These are phyloP conservation scores for Polypedilum pembai DNA, from an alignment of 1,140 invertebrate species.

Conservation along the genomic window DNA sequence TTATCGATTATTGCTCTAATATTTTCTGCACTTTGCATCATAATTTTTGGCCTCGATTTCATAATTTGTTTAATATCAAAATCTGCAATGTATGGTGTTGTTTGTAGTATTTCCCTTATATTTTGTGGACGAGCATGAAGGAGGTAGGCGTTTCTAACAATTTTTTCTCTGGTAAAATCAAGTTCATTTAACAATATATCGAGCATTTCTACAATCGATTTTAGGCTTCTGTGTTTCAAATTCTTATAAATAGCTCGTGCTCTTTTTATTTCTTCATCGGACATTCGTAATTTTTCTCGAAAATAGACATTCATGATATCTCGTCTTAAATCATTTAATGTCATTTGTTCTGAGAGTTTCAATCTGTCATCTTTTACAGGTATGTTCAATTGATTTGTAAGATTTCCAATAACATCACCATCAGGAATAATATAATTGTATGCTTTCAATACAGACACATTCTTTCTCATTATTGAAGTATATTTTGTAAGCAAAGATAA, in stretches of 20 bases:
- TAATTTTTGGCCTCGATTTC: conserved; percentile 47
- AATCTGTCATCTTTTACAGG: conserved; percentile 34
- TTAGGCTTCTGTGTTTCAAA: conserved; percentile 48
- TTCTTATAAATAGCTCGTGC: conserved; percentile 47
- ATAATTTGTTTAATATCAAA: conserved; percentile 46
- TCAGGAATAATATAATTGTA: conserved; percentile 35
- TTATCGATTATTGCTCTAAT: conserved; percentile 45
- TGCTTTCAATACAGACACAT: conserved; percentile 36
- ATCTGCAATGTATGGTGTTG: conserved; percentile 46
- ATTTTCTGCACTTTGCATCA: conserved; percentile 47
- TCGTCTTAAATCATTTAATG: conserved; percentile 45
- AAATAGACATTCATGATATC: conserved; percentile 46
- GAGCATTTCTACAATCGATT: conserved; percentile 45
- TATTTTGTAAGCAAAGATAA: conserved; percentile 47
- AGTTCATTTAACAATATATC: conserved; percentile 45
- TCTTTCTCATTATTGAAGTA: conserved; percentile 39
- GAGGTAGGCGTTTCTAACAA: conserved; percentile 49
- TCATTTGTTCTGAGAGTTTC: conserved; percentile 37
- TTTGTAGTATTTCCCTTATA: conserved; percentile 46
- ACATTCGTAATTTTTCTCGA: conserved; percentile 44
- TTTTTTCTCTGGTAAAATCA: conserved; percentile 43
- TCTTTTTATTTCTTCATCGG: conserved; percentile 44
- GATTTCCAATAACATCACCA: conserved; percentile 38
- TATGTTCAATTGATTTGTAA: conserved; percentile 41
- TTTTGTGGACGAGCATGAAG: conserved; percentile 48